Base-by-base conservation (phyloP, 2,888 invertebrate genomes). In the Nomada flava region DNA sequence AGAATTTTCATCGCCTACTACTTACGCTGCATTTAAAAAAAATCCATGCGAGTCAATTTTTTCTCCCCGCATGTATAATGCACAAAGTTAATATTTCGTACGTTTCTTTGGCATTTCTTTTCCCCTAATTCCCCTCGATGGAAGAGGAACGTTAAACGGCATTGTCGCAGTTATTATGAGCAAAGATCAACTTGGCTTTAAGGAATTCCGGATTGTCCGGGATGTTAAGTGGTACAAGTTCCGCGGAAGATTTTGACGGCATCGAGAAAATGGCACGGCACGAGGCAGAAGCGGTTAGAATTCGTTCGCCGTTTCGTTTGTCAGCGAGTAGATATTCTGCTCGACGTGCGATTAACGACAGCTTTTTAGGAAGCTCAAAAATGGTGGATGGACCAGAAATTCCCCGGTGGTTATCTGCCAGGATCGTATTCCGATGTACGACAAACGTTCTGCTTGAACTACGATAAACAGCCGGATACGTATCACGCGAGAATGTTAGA, bases 201-300 rank as follows among this genome's bases (percentile, higher is more conserved):
- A 15, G 29, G 57, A 65, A 53, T 74, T 84, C 72, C 53, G 62
- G 63, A 44, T 53, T 73, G 11, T 53, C 63, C 57, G 75, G 73
- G 20, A 74, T 76, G 60, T 67, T 15, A 11, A 15, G 7, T 62
- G 23, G 44, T 63, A 50, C n/a, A 20, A 18, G 36, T 60, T 65
- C 53, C 55, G 60, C 44, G 42, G 62, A 57, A 52, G 55, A 55
- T 50, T 76, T 70, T 60, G 59, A 72, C 44, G 52, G 26, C 18
- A 20, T 9, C 44, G 50, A 18, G 13, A 36, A n/a, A 10, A 72
- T 73, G 71, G 50, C 53, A 20, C 69, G 59, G 26, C 53, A 53
- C 47, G 47, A 53, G 9, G 53, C 11, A 10, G 63, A 86, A 20
- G 71, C 50, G 86, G 86, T 86, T 72, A 76, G 71, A 18, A 42